Conservation (phyloP, 2,797 vertebrate species). For the Erpetoichthys calabaricus region DNA sequence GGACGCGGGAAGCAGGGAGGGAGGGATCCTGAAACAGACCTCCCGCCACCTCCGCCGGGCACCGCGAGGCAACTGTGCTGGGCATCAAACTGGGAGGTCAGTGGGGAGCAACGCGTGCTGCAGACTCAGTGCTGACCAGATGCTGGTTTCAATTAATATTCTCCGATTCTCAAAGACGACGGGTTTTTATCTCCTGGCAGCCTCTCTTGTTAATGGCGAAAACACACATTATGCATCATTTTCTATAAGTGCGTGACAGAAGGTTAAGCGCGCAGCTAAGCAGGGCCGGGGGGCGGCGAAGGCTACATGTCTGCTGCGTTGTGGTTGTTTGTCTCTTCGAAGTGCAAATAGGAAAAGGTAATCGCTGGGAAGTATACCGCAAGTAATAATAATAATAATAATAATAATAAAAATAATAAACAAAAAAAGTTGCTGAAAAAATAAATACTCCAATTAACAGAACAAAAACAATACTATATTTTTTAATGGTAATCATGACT, state of each 20-base stretch:
- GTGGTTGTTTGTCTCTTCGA: no score
- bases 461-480: no score
- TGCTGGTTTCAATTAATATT: constrained; percentile 64
- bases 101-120: constrained; percentile 20
- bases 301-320: no score
- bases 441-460: no score
- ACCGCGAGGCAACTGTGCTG: constrained; percentile 8
- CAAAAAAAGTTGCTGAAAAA: no score
- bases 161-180: constrained; percentile 29
- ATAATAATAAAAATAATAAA: no score
- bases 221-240: not conserved
- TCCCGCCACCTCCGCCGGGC: constrained; percentile 2
- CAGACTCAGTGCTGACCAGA: constrained; percentile 62
- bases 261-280: not conserved
- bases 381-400: no score
- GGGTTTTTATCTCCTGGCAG: constrained; percentile 12
- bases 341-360: no score
- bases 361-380: no score
- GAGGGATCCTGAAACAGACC: not conserved
- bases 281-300: no score
- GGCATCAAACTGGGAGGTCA: constrained; percentile 29
- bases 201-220: constrained; percentile 9
- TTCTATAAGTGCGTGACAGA: not conserved
- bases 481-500: no score
- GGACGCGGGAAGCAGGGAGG: not conserved